Base-by-base conservation (phyloP, 1,140 invertebrate genomes). In the Harlomillsia oculata region DNA sequence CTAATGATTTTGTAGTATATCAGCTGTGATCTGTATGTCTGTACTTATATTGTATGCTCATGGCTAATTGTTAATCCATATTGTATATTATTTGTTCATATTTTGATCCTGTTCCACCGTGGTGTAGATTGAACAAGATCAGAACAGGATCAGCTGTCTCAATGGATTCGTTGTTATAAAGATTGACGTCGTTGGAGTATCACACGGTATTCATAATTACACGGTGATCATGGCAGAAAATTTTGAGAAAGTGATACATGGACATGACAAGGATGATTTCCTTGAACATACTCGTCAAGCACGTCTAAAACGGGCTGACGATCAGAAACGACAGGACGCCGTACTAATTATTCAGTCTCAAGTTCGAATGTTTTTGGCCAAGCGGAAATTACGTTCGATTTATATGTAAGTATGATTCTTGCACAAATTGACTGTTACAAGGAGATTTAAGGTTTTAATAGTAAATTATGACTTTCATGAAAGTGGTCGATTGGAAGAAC, bases 231-330 rank as follows among this genome's bases (percentile, higher is more conserved):
- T 56, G 46, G 46, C 36, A 14, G 55, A 50, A 28, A 26, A 30
- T 3, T 59, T 59, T 53, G 43, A 59, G 2, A 34, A 21, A 5
- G 40, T 36, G 3, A 5, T 25, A 14, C 0, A 49, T 9, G 26
- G 40, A 21, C 29, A 59, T 40, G 50, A 18, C 1, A 18, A 44
- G 29, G 48, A 37, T n/a, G 43, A 49, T 36, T 59, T 59, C 53
- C 32, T 59, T n/a, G 57, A 59, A 50, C 44, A 30, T 32, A 44
- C 57, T 28, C 43, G 51, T 5, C 45, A 48, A n/a, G 45, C 30
- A 32, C 76, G 90, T 60, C 82, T 79, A 66, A 87, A 93, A 71
- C 77, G 89, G 60, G 88, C 86, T 2, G 73, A 84, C 44, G 89
- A 89, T 66, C 85, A 88, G 70, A 79, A 81, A 60, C 76, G 79